Percentiles rank a stretch among this genome's conserved stretches.
phyloP scores from a whole-genome alignment of 2,797 vertebrate genomes.

The Podarcis lilfordi region DNA sequence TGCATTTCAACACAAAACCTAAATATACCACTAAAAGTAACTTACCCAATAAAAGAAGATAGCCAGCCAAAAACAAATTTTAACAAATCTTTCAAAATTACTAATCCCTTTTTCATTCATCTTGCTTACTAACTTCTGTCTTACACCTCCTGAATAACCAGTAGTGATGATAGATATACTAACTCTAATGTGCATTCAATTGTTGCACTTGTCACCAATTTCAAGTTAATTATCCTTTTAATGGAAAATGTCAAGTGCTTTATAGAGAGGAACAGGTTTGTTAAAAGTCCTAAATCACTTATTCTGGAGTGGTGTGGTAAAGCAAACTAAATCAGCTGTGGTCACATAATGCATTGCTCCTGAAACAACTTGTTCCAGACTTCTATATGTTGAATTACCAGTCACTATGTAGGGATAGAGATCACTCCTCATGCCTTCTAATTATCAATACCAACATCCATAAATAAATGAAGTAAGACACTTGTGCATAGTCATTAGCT shows the following conservation, averaged over 20 bases:
- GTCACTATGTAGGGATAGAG: background rate
- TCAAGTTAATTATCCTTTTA: conserved; percentile 13
- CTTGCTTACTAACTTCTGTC: background rate
- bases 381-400: background rate
- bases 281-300: background rate
- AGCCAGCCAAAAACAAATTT: conserved; percentile 22
- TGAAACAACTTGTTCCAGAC: background rate
- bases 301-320: background rate
- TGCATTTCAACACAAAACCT: background rate
- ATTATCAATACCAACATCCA: background rate
- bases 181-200: background rate
- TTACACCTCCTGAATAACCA: background rate
- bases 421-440: background rate
- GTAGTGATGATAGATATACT: background rate
- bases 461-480: background rate
- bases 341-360: background rate
- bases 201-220: conserved; percentile 8
- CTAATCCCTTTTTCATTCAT: background rate
- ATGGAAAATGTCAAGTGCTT: background rate
- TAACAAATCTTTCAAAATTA: conserved; percentile 24
- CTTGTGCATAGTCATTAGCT: background rate
- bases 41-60: conserved; percentile 53
- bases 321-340: background rate
- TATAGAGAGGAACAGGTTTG: background rate
- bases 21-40: background rate